Evolutionary conservation across 2,113 vertebrate genomes (phyloP).

Genomic region (Takifugu flavidus): DNA sequence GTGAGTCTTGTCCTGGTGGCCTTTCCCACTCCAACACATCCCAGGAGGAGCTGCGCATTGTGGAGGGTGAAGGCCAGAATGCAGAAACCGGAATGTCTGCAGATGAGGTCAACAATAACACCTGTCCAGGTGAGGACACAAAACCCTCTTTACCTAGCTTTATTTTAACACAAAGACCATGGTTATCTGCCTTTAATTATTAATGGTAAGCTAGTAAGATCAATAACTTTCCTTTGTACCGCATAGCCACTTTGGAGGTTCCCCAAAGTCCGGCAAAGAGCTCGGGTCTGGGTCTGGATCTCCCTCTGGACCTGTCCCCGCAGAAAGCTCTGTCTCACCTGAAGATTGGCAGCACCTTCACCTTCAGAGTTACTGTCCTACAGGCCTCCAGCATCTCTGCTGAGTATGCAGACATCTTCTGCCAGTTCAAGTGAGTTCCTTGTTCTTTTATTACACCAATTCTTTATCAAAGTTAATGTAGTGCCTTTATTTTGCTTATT

Average conservation of each 20-base stretch:
- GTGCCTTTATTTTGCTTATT: neutral
- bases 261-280: slow-evolving; percentile 67
- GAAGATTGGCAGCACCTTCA: slow-evolving; percentile 90
- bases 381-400: slow-evolving; percentile 98
- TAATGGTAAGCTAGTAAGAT: too few species aligned
- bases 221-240: neutral
- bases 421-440: slow-evolving; percentile 92
- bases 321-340: slow-evolving; percentile 84
- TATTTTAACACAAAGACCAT: neutral
- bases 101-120: slow-evolving; percentile 97
- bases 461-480: too few species aligned
- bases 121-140: slow-evolving; percentile 79
- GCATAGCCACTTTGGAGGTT: slow-evolving; percentile 70
- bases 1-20: slow-evolving; percentile 78
- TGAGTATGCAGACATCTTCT: slow-evolving; percentile 98
- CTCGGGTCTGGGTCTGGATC: slow-evolving; percentile 59
- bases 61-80: slow-evolving; percentile 93
- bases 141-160: neutral
- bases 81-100: slow-evolving; percentile 82
- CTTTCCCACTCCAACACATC: slow-evolving; percentile 89
- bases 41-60: slow-evolving; percentile 92
- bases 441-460: neutral
- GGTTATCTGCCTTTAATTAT: too few species aligned
- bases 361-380: slow-evolving; percentile 94
- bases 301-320: slow-evolving; percentile 76